phyloP scores from a whole-genome alignment of 2,113 vertebrate genomes.

The Oreocharis arfaki region DNA sequence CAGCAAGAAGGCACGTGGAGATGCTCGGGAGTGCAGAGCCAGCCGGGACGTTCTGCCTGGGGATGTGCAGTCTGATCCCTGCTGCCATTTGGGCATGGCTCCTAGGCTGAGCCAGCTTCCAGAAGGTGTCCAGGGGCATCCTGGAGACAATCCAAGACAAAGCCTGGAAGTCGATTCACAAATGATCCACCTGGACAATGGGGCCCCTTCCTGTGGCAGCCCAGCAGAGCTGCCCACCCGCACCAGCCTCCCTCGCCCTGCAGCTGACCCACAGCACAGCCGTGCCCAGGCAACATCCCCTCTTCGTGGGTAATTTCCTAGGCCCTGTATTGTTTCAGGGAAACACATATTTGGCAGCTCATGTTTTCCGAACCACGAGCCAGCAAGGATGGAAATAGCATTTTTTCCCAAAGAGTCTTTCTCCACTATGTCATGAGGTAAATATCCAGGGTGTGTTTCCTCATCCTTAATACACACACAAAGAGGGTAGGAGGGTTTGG shows the following conservation, averaged over 20 bases:
- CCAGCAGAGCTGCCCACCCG: fast-evolving
- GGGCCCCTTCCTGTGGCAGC: not conserved
- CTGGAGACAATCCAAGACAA: not conserved
- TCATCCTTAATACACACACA: not conserved
- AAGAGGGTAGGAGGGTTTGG: not conserved
- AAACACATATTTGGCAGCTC: not conserved
- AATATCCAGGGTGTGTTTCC: constrained; percentile 30
- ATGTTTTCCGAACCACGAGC: not conserved
- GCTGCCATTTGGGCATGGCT: not conserved
- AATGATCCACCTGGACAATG: not conserved
- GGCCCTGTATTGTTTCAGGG: not conserved
- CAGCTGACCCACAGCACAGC: not conserved
- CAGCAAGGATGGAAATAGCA: not conserved
- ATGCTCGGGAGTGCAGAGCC: not conserved
- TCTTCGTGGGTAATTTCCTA: not conserved
- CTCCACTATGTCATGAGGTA: not conserved
- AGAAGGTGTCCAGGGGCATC: not conserved
- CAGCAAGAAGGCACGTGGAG: not conserved
- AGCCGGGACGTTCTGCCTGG: fast-evolving
- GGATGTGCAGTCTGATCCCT: not conserved
- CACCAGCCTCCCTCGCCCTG: not conserved
- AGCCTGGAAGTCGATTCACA: not conserved
- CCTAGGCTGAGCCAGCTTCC: not conserved
- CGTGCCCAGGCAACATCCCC: not conserved
- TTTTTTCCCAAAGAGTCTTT: not conserved